These are phyloP conservation scores for Ochropacha duplaris DNA, from an alignment of 2,888 invertebrate genomes.

Conservation along the genomic window DNA sequence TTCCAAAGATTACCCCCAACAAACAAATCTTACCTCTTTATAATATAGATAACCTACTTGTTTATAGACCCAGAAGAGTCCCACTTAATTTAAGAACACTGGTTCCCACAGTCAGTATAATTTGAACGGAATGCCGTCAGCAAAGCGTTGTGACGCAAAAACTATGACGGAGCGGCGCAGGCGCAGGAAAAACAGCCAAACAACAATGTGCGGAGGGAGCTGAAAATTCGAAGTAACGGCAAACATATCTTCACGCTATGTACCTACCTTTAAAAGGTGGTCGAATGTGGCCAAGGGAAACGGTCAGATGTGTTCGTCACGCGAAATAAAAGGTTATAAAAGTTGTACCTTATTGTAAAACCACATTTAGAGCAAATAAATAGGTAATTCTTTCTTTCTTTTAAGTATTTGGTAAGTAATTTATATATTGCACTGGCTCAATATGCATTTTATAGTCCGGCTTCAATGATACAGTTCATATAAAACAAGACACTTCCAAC, in stretches of 20 bases:
- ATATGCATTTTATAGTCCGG: no score
- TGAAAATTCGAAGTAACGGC: constrained; percentile 10
- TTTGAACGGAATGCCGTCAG: constrained; percentile 70
- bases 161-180: constrained; percentile 55
- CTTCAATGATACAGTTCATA: no score
- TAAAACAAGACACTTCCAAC: no score
- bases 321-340: constrained; percentile 1
- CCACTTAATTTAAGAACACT: constrained; percentile 12
- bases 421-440: no score
- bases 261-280: not conserved
- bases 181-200: constrained; percentile 31
- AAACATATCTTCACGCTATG: constrained; percentile 3
- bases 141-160: constrained; percentile 60
- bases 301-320: not conserved
- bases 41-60: not conserved
- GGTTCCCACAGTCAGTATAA: constrained; percentile 50
- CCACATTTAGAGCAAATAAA: no score
- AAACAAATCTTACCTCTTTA: no score
- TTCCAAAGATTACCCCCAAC: no score
- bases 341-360: no score
- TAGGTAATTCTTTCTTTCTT: no score
- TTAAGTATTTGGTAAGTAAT: no score
- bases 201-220: constrained; percentile 8
- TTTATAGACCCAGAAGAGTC: not conserved
- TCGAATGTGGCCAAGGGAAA: not conserved